Evolutionary conservation across 2,888 invertebrate species (phyloP).

Genomic region (Aleiodes alternator): DNA sequence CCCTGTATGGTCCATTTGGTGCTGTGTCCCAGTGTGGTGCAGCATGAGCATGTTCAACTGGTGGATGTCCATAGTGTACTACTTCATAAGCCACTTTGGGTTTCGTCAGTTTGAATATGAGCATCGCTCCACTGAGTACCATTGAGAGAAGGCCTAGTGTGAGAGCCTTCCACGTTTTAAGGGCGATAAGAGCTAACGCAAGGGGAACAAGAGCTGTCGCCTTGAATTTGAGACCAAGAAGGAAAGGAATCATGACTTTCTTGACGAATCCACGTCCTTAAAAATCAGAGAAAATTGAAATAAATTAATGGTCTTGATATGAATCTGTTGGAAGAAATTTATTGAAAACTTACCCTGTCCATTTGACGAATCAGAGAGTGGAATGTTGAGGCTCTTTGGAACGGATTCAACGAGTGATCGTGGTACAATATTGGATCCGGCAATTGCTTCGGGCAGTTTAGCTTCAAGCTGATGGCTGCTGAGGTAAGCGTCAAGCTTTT

Average conservation of each 20-base stretch:
- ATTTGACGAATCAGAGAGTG: constrained; percentile 79
- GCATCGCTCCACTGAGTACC: constrained; percentile 89
- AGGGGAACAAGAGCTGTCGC: constrained; percentile 89
- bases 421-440: constrained; percentile 77
- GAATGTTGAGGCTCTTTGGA: constrained; percentile 83
- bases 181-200: constrained; percentile 87
- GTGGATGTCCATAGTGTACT: constrained; percentile 87
- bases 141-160: constrained; percentile 89
- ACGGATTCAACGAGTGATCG: constrained; percentile 80
- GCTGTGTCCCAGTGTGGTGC: constrained; percentile 74
- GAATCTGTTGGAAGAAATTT: constrained; percentile 1
- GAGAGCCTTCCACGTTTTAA: constrained; percentile 93
- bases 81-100: constrained; percentile 94
- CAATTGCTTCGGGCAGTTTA: constrained; percentile 82
- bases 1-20: constrained; percentile 72
- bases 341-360: constrained; percentile 67
- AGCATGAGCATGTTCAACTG: constrained; percentile 79
- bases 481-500: constrained; percentile 85
- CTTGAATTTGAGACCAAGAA: constrained; percentile 90
- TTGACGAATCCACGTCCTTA: constrained; percentile 89
- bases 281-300: constrained; percentile 61
- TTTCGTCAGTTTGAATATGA: constrained; percentile 91
- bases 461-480: constrained; percentile 86
- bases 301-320: neutral
- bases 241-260: constrained; percentile 90